phyloP scores from a whole-genome alignment of 2,888 invertebrate species.

The Pogonocherus hispidulus region DNA sequence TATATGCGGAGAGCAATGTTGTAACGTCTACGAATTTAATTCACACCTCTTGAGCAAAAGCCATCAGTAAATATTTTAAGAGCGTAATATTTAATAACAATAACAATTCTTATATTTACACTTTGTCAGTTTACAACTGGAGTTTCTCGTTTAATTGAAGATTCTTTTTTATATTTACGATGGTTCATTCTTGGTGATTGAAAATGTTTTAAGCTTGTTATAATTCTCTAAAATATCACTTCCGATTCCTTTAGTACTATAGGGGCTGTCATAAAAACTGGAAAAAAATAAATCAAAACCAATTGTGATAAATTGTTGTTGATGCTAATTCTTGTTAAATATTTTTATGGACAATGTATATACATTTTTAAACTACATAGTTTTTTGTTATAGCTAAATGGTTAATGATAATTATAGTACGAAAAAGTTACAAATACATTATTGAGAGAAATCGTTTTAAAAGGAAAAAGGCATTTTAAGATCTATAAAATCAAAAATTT shows the following conservation, averaged over 20 bases:
- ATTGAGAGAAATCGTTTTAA: neutral
- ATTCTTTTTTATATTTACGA: too few relatives aligned
- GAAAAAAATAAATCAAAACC: conserved; percentile 18
- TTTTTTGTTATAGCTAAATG: neutral
- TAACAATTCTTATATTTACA: neutral
- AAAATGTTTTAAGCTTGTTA: neutral
- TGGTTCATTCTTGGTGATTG: neutral
- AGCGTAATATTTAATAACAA: conserved; percentile 2
- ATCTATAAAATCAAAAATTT: conserved; percentile 14
- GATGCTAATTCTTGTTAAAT: conserved; percentile 13
- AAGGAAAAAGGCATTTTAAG: conserved; percentile 4
- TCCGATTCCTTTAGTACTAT: neutral
- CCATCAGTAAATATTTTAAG: conserved; percentile 75
- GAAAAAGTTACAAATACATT: neutral
- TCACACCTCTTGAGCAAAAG: conserved; percentile 95
- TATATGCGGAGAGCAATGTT: conserved; percentile 95
- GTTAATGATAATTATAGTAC: neutral
- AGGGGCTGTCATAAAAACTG: conserved; percentile 3
- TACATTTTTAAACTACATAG: neutral
- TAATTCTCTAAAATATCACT: too few relatives aligned
- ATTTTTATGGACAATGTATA: conserved; percentile 10
- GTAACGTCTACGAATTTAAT: conserved; percentile 97
- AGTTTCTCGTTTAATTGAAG: neutral
- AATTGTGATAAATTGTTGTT: conserved; percentile 30
- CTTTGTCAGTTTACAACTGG: neutral